Percentiles rank a stretch among this genome's conserved stretches.
phyloP scores from a whole-genome alignment of 2,797 vertebrate species.

The Eulemur coronatus region DNA sequence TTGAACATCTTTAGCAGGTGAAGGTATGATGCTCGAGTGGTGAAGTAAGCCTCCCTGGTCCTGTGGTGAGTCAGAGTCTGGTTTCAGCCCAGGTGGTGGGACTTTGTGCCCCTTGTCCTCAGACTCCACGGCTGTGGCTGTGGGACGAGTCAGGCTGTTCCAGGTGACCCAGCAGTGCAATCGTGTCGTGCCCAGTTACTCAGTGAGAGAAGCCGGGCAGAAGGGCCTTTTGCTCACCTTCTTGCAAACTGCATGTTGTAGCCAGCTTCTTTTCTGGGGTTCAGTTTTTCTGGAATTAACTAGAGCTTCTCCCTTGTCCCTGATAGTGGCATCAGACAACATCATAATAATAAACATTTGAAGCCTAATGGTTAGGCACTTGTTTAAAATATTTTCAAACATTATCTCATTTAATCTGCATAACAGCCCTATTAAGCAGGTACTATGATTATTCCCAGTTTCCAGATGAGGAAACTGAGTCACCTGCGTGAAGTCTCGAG shows the following conservation, averaged over 20 bases:
- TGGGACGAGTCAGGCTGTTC: not conserved
- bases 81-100: not conserved
- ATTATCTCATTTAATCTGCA: not conserved
- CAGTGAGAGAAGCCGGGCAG: not conserved
- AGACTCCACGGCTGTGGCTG: fast-evolving
- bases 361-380: not conserved
- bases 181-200: not conserved
- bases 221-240: not conserved
- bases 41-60: not conserved
- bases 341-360: not conserved
- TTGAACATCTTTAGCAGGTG: not conserved
- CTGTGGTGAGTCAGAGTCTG: not conserved
- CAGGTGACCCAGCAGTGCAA: not conserved
- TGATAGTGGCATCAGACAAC: not conserved
- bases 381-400: slow-evolving; percentile 14
- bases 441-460: not conserved
- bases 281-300: not conserved
- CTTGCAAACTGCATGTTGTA: not conserved
- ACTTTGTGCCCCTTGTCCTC: not conserved
- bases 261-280: not conserved
- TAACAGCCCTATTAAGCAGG: not conserved
- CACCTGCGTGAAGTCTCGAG: not conserved
- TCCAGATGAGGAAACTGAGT: not conserved
- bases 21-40: not conserved
- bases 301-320: not conserved